Evolutionary conservation across 2,888 invertebrate species (phyloP).

Genomic region (Eurytoma californica): DNA sequence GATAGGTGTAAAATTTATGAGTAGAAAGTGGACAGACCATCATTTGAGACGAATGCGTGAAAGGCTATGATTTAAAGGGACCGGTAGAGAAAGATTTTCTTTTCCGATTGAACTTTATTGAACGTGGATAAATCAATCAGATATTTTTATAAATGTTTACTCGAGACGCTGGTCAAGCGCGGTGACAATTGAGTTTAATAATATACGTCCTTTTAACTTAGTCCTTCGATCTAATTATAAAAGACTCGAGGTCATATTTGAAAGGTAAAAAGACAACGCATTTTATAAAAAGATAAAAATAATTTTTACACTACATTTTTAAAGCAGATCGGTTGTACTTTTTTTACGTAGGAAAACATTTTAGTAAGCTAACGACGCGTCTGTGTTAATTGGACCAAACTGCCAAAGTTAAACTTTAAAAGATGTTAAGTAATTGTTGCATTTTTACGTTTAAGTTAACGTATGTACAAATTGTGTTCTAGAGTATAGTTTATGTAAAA

Average conservation of each 20-base stretch:
- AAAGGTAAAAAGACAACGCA: constrained; percentile 3
- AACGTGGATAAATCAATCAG: neutral
- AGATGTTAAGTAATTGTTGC: constrained; percentile 3
- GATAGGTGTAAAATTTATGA: neutral
- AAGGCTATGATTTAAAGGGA: constrained; percentile 6
- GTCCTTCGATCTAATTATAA: constrained; percentile 23
- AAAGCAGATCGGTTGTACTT: constrained; percentile 2
- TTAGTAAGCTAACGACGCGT: constrained; percentile 8
- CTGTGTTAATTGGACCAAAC: constrained; percentile 48
- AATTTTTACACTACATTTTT: neutral
- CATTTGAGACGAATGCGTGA: neutral
- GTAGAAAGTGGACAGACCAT: neutral
- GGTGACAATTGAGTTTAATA: neutral
- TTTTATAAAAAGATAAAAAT: neutral
- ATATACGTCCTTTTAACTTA: constrained; percentile 18
- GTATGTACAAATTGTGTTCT: constrained; percentile 4
- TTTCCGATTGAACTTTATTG: neutral
- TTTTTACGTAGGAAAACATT: neutral
- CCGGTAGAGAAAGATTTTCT: neutral
- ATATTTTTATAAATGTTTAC: constrained; percentile 13
- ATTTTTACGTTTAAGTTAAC: constrained; percentile 23
- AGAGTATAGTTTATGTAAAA: neutral
- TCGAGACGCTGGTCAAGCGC: neutral
- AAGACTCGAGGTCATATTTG: constrained; percentile 11
- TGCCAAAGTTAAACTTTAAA: constrained; percentile 53